phyloP scores from a whole-genome alignment of 2,113 vertebrate species.

The Arenaria interpres region DNA sequence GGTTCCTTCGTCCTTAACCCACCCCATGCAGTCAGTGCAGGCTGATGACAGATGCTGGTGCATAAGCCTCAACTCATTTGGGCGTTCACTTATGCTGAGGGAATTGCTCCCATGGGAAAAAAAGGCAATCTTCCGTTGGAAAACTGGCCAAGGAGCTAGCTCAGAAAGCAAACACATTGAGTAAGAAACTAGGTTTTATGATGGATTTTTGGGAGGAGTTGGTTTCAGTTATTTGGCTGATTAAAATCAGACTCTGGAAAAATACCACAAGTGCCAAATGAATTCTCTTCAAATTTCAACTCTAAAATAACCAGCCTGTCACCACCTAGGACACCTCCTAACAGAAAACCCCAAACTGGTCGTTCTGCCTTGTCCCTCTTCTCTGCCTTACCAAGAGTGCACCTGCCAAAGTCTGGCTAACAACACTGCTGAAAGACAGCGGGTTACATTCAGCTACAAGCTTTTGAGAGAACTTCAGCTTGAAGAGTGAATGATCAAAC shows the following conservation, averaged over 20 bases:
- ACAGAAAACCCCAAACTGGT: neutral
- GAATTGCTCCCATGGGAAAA: neutral
- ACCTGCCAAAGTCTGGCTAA: neutral
- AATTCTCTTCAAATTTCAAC: neutral
- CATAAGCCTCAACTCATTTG: neutral
- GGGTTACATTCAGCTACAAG: neutral
- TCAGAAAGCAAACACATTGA: constrained; percentile 53
- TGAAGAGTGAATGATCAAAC: neutral
- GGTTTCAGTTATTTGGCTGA: constrained; percentile 54
- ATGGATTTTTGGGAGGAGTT: constrained; percentile 44
- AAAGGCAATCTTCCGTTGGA: constrained; percentile 8
- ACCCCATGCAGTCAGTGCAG: neutral
- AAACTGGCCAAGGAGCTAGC: constrained; percentile 19
- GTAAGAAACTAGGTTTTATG: constrained; percentile 44
- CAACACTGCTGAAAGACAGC: neutral
- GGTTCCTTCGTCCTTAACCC: neutral
- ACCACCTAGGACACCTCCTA: neutral
- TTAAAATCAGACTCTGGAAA: constrained; percentile 56
- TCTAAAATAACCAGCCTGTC: constrained; percentile 1
- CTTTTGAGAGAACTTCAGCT: neutral
- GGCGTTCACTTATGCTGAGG: neutral
- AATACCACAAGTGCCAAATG: constrained; percentile 16
- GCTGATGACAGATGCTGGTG: neutral
- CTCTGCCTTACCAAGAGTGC: neutral
- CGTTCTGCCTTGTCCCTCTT: neutral